Percentiles rank a stretch among this genome's conserved stretches.
Evolutionary conservation across 2,888 invertebrate genomes (phyloP).

Genomic region (Buathra laborator): DNA sequence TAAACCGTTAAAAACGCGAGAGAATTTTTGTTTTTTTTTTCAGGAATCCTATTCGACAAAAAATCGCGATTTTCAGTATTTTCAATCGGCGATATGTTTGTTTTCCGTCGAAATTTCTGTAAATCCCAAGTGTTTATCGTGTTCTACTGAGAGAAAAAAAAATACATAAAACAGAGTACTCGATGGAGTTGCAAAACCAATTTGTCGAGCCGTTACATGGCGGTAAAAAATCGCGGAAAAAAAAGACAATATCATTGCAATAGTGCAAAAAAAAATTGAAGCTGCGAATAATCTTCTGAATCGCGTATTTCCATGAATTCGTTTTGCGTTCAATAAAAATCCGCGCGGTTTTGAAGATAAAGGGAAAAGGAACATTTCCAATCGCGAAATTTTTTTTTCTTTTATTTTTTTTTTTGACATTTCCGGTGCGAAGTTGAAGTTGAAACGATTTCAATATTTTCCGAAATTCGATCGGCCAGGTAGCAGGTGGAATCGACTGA

Average conservation of each 20-base stretch:
- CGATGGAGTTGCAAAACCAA: not conserved
- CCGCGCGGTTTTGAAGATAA: no score
- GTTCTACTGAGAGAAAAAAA: not conserved
- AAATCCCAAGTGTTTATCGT: not conserved
- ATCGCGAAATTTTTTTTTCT: no score
- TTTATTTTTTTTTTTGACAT: not conserved
- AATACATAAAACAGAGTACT: not conserved
- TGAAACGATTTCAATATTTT: not conserved
- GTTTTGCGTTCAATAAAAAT: no score
- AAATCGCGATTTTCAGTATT: not conserved
- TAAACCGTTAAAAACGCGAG: no score
- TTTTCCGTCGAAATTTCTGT: not conserved
- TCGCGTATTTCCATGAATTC: no score
- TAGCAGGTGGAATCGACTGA: conserved; percentile 15
- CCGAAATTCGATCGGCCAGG: not conserved
- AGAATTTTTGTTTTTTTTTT: no score
- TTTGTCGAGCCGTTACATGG: not conserved
- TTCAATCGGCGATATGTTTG: not conserved
- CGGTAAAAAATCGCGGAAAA: not conserved
- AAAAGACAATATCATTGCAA: not conserved
- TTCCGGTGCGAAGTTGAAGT: not conserved
- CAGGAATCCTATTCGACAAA: not conserved
- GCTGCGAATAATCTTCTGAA: no score
- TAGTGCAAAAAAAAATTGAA: no score
- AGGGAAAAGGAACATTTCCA: no score